Base-by-base conservation (phyloP, 1,140 invertebrate species). In the Pantala flavescens region DNA sequence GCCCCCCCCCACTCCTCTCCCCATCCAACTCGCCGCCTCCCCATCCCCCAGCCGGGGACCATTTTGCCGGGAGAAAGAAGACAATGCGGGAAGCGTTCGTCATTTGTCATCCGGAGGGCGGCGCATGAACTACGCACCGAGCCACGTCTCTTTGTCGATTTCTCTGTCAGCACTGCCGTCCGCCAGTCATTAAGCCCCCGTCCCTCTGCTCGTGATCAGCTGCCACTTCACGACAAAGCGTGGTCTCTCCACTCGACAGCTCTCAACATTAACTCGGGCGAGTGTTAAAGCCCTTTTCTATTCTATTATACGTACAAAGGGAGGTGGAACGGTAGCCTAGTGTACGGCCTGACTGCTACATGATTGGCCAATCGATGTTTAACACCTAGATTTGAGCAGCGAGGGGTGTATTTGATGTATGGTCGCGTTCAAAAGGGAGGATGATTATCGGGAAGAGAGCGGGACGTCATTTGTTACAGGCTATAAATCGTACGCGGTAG, bases 131-230 rank as follows among this genome's bases (percentile, higher is more conserved):
- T 63, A 63, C 49, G n/a, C 49, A 63, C n/a, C n/a, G 12, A 19
- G 49, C 49, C n/a, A 21, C 49, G 49, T 63, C 49, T 63, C 16
- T 21, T 21, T 63, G 49, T 63, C 49, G 49, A 63, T 63, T 21
- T 63, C 49, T 63, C 49, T 63, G 49, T 63, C 49, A 63, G 49
- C 49, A 63, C 49, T 63, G 49, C 49, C 49, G 49, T 63, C 49
- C 49, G n/a, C 14, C 49, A 63, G 49, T 63, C 49, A 63, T 63
- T 63, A 63, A 63, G 49, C 5, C 49, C n/a, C 28, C 28, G 2
- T 36, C 49, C 49, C 49, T 1, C 12, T 63, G 3, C 12, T 21
- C 49, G 14, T 36, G 14, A 19, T 63, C 49, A 19, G 49, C 49
- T 21, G 49, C 49, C 16, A 63, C 49, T 16, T 16, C 49, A 63